Evolutionary conservation across 2,888 invertebrate species (phyloP).

Genomic region (Lasiommata megera): DNA sequence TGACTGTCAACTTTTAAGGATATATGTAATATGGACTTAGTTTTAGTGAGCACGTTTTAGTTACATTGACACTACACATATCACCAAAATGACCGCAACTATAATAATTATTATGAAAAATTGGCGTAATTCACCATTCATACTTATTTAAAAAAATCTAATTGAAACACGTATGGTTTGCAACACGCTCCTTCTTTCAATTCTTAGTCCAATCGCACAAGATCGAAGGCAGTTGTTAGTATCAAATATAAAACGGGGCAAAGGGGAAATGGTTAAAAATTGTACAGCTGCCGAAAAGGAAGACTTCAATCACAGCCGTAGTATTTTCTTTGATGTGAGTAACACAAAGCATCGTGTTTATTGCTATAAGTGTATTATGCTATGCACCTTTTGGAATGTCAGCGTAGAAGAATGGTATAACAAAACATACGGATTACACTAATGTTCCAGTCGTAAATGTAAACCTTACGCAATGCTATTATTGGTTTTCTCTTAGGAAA

Average conservation of each 20-base stretch:
- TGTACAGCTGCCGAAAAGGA: constrained; percentile 51
- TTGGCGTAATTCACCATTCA: too few species aligned
- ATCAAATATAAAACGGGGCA: constrained; percentile 27
- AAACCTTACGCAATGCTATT: constrained; percentile 32
- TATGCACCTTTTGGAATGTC: constrained; percentile 49
- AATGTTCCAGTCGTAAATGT: constrained; percentile 29
- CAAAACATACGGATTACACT: constrained; percentile 27
- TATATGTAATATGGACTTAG: too few species aligned
- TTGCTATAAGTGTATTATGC: constrained; percentile 51
- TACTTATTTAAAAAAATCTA: neutral
- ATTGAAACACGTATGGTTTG: neutral
- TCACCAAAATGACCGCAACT: too few species aligned
- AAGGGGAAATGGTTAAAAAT: constrained; percentile 42
- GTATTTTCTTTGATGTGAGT: constrained; percentile 60
- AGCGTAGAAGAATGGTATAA: constrained; percentile 34
- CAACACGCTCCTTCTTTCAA: constrained; percentile 2
- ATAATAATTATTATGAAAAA: too few species aligned
- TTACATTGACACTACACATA: too few species aligned
- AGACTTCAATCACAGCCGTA: constrained; percentile 57
- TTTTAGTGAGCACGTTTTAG: too few species aligned
- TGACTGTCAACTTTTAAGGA: too few species aligned
- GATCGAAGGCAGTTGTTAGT: constrained; percentile 20
- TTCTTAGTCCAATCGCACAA: neutral
- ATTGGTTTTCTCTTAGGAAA: constrained; percentile 27
- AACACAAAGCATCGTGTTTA: constrained; percentile 59